Conservation (phyloP, 2,113 vertebrate species). For the Ictalurus furcatus region DNA sequence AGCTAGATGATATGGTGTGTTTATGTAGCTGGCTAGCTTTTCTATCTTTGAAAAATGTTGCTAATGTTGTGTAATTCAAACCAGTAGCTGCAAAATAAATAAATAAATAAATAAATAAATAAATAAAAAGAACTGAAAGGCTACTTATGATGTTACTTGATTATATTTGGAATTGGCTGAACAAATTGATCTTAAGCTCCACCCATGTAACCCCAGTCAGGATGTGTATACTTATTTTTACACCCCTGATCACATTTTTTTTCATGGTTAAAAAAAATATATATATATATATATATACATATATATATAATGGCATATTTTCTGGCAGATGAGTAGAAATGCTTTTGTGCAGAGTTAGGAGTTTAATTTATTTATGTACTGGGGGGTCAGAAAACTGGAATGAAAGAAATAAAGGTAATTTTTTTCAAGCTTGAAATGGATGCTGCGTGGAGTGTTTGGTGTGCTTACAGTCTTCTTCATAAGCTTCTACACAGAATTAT, state of each 20-base stretch:
- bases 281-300: no score
- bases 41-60: not conserved
- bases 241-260: not conserved
- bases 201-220: not conserved
- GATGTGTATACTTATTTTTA: not conserved
- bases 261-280: not conserved
- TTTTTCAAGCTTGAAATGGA: slow-evolving; percentile 34
- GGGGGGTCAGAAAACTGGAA: not conserved
- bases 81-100: not conserved
- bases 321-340: slow-evolving; percentile 22
- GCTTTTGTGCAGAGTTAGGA: slow-evolving; percentile 21
- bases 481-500: not conserved
- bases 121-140: not conserved
- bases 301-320: slow-evolving; percentile 16
- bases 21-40: not conserved
- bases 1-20: not conserved
- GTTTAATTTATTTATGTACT: slow-evolving; percentile 26
- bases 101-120: no score
- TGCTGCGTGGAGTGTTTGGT: not conserved
- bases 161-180: not conserved
- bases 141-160: not conserved
- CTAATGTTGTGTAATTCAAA: not conserved
- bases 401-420: slow-evolving; percentile 44
- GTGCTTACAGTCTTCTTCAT: not conserved
- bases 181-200: not conserved